Percentiles rank a stretch among this genome's conserved stretches.
phyloP scores from a whole-genome alignment of 2,888 invertebrate genomes.

The Scaptomyza reducta region DNA sequence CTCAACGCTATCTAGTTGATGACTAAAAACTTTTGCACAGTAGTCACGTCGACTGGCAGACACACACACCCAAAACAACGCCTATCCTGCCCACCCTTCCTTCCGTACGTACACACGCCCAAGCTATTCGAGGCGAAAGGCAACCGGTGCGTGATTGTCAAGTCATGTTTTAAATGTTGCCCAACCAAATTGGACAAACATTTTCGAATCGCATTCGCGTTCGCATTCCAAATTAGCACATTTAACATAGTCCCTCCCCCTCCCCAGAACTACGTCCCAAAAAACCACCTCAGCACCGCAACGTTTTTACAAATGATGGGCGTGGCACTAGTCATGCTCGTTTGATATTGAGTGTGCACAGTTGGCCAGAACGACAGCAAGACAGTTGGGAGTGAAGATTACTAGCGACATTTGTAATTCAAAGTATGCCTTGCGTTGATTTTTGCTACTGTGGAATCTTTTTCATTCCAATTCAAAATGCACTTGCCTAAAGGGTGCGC shows the following conservation, averaged over 20 bases:
- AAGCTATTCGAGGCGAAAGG: background rate
- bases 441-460: slow-evolving; percentile 45
- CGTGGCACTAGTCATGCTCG: slow-evolving; percentile 35
- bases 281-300: background rate
- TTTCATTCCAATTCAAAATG: slow-evolving; percentile 33
- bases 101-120: background rate
- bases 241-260: slow-evolving; percentile 24
- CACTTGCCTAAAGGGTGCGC: slow-evolving; percentile 9
- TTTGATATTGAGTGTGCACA: slow-evolving; percentile 28
- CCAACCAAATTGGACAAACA: slow-evolving; percentile 79
- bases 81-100: background rate
- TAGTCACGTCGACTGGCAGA: slow-evolving; percentile 64
- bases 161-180: slow-evolving; percentile 78
- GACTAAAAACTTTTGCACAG: slow-evolving; percentile 67
- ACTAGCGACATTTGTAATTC: slow-evolving; percentile 69
- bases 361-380: background rate
- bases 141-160: slow-evolving; percentile 71
- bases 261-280: too few species aligned
- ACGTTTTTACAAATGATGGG: slow-evolving; percentile 27
- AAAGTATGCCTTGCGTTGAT: slow-evolving; percentile 71
- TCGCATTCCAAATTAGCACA: slow-evolving; percentile 71
- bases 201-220: slow-evolving; percentile 68
- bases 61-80: slow-evolving; percentile 9
- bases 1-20: slow-evolving; percentile 75
- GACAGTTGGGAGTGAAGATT: slow-evolving; percentile 36